A percentile compares a stretch with the other conserved stretches of the same genome.
These are phyloP conservation scores for Oophaga sylvatica DNA, from an alignment of 2,797 vertebrate genomes.

Conservation along the genomic window DNA sequence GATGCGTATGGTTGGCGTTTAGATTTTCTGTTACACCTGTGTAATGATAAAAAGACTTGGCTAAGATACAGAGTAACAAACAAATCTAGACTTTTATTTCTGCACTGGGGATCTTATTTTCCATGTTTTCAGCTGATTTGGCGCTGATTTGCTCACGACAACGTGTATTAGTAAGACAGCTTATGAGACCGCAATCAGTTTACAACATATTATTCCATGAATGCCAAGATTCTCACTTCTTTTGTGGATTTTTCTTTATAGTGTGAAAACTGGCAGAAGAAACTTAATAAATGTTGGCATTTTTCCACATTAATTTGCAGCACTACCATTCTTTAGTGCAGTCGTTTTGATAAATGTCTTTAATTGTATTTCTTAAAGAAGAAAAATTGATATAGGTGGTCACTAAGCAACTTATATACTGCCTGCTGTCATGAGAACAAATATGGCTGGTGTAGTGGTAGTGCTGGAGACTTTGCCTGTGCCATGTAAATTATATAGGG, in stretches of 20 bases:
- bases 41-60: background rate
- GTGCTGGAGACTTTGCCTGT: background rate
- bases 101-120: background rate
- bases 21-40: background rate
- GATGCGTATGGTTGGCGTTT: too few species aligned
- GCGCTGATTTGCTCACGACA: background rate
- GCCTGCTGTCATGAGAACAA: background rate
- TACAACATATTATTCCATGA: conserved; percentile 3
- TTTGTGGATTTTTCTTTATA: conserved; percentile 13
- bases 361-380: conserved; percentile 8
- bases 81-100: background rate
- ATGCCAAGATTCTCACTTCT: conserved; percentile 18
- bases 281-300: conserved; percentile 18
- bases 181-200: conserved; percentile 11
- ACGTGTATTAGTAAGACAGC: conserved; percentile 8
- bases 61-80: background rate
- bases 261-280: conserved; percentile 21
- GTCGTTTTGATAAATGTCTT: conserved; percentile 5
- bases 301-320: conserved; percentile 16
- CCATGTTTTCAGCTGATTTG: background rate
- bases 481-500: background rate
- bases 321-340: background rate
- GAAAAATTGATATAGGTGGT: conserved; percentile 8
- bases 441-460: background rate
- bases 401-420: background rate